Evolutionary conservation across 35 echinoderm and acorn worm genomes (phyloP).

Genomic region (Nesometra sesokonis): DNA sequence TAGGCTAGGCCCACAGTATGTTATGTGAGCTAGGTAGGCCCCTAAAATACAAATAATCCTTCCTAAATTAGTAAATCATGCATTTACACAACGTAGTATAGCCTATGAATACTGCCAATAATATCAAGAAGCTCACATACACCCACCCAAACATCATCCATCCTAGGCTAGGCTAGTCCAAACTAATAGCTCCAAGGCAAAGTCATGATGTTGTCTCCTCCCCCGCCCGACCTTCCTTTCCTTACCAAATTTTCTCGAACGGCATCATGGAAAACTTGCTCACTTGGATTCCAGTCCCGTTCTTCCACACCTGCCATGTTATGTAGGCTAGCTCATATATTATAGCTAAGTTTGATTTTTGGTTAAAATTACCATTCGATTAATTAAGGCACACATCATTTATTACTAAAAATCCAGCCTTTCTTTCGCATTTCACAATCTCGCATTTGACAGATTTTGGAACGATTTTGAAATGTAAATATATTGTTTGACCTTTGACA

Average conservation of each 20-base stretch:
- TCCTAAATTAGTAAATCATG: too few relatives aligned
- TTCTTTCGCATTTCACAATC: background rate
- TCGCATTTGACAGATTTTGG: background rate
- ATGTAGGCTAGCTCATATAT: background rate
- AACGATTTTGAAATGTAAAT: conserved; percentile 1
- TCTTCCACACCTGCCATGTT: background rate
- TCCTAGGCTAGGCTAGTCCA: background rate
- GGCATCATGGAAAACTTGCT: background rate
- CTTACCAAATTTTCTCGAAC: background rate
- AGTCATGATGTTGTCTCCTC: too few relatives aligned
- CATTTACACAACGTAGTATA: too few relatives aligned
- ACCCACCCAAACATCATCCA: too few relatives aligned
- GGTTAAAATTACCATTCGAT: background rate
- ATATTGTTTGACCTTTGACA: background rate
- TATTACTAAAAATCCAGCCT: background rate
- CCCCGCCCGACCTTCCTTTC: background rate
- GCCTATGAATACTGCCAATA: too few relatives aligned
- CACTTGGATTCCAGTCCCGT: background rate
- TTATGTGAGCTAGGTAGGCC: too few relatives aligned
- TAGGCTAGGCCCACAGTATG: background rate
- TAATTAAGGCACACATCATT: background rate
- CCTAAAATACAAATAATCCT: too few relatives aligned
- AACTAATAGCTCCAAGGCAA: too few relatives aligned
- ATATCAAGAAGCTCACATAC: too few relatives aligned
- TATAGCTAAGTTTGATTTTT: background rate